Evolutionary conservation across 2,797 vertebrate species (phyloP).

Genomic region (Cossypha dichroa): DNA sequence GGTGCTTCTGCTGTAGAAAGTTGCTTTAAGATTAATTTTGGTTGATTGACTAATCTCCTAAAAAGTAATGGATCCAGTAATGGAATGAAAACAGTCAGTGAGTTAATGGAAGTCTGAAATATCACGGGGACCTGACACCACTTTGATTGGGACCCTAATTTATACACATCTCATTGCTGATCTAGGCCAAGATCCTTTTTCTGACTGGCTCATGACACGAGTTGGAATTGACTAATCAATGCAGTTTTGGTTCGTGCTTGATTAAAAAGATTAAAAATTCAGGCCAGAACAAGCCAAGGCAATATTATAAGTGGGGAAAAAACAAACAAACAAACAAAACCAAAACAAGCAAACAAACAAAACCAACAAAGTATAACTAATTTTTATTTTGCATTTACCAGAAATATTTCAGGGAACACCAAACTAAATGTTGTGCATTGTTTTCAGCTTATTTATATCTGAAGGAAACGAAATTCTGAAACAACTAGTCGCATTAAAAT

Average conservation of each 20-base stretch:
- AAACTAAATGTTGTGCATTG: not conserved
- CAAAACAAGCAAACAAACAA: no score
- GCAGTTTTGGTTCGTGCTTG: not conserved
- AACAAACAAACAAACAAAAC: not conserved
- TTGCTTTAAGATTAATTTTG: not conserved
- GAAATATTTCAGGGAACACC: not conserved
- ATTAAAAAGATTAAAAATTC: not conserved
- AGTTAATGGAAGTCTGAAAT: not conserved
- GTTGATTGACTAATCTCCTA: not conserved
- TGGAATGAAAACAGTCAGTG: not conserved
- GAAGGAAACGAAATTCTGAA: not conserved
- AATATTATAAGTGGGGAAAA: not conserved
- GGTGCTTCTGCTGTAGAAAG: not conserved
- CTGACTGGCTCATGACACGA: not conserved
- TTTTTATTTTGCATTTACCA: not conserved
- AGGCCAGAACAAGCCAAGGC: not conserved
- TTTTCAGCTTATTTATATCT: not conserved
- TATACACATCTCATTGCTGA: not conserved
- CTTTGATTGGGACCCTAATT: not conserved
- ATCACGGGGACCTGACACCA: not conserved
- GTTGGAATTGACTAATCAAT: not conserved
- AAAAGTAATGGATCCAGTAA: not conserved
- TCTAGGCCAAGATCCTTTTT: not conserved
- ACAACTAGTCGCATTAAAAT: not conserved
- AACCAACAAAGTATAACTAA: not conserved